Evolutionary conservation across 1,140 invertebrate species (phyloP).

Genomic region (Camponotus floridanus): DNA sequence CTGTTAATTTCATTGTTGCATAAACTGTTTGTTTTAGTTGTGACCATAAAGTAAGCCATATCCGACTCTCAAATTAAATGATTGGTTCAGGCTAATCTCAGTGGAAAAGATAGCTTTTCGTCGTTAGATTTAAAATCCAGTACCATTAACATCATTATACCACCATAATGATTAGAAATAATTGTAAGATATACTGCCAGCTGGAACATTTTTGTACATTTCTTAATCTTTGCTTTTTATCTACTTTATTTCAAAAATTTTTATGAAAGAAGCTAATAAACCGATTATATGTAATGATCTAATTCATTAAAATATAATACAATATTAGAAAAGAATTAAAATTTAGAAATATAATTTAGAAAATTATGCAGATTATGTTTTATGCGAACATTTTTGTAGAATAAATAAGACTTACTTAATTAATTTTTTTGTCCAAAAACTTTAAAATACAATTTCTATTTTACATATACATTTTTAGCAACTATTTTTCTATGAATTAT

Average conservation of each 20-base stretch:
- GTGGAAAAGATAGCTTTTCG: slow-evolving; percentile 24
- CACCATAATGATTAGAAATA: not conserved
- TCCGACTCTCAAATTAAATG: slow-evolving; percentile 50
- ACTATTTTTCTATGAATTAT: no score
- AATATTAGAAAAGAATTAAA: not conserved
- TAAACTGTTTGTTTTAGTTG: slow-evolving; percentile 71
- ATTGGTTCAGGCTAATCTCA: slow-evolving; percentile 22
- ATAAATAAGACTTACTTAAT: not conserved
- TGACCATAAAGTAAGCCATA: slow-evolving; percentile 67
- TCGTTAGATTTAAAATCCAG: slow-evolving; percentile 56
- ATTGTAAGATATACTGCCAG: slow-evolving; percentile 7
- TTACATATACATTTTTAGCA: not conserved
- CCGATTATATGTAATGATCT: slow-evolving; percentile 7
- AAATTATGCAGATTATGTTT: slow-evolving; percentile 25
- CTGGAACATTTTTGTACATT: not conserved
- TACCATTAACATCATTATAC: slow-evolving; percentile 19
- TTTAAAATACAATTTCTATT: slow-evolving; percentile 2
- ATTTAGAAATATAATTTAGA: not conserved
- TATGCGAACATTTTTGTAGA: not conserved
- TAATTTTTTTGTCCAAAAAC: not conserved
- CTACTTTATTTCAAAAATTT: not conserved
- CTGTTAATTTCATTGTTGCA: not conserved
- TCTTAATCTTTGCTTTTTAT: slow-evolving; percentile 13
- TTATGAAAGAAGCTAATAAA: not conserved
- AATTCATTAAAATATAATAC: slow-evolving; percentile 49